phyloP scores from a whole-genome alignment of 2,888 invertebrate genomes.

The Lapara coniferarum region DNA sequence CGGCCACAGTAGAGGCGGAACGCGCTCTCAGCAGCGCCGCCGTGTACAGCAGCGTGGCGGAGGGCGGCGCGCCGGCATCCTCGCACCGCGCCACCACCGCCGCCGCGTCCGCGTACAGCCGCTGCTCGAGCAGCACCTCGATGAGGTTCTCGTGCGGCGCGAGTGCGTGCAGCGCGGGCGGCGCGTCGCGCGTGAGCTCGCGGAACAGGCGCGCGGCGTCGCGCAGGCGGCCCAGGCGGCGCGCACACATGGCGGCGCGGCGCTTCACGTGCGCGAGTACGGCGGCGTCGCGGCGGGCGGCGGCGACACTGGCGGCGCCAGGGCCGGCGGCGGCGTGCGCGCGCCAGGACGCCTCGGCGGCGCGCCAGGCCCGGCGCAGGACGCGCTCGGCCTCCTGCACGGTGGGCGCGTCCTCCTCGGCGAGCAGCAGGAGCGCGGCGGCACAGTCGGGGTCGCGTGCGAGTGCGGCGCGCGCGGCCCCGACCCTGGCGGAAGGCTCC shows the following conservation, averaged over 20 bases:
- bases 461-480: conserved; percentile 90
- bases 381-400: conserved; percentile 87
- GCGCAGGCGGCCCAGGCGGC: conserved; percentile 95
- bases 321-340: conserved; percentile 94
- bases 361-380: conserved; percentile 94
- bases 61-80: conserved; percentile 96
- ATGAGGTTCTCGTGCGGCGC: conserved; percentile 96
- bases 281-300: conserved; percentile 95
- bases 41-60: conserved; percentile 97
- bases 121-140: conserved; percentile 97
- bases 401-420: conserved; percentile 98
- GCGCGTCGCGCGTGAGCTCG: conserved; percentile 97
- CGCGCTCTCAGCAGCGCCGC: conserved; percentile 96
- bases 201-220: conserved; percentile 98
- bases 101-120: conserved; percentile 94
- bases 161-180: conserved; percentile 96
- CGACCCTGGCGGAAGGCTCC: conserved; percentile 94
- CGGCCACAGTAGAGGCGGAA: conserved; percentile 93
- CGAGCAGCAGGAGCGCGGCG: conserved; percentile 96
- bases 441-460: conserved; percentile 97
- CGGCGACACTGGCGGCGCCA: conserved; percentile 94
- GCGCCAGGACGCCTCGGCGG: conserved; percentile 94
- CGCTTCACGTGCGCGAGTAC: conserved; percentile 97
- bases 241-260: conserved; percentile 98
- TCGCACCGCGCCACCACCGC: conserved; percentile 85